These are phyloP conservation scores for Aspidoscelis tigris DNA, from an alignment of 2,113 vertebrate species.

Conservation along the genomic window DNA sequence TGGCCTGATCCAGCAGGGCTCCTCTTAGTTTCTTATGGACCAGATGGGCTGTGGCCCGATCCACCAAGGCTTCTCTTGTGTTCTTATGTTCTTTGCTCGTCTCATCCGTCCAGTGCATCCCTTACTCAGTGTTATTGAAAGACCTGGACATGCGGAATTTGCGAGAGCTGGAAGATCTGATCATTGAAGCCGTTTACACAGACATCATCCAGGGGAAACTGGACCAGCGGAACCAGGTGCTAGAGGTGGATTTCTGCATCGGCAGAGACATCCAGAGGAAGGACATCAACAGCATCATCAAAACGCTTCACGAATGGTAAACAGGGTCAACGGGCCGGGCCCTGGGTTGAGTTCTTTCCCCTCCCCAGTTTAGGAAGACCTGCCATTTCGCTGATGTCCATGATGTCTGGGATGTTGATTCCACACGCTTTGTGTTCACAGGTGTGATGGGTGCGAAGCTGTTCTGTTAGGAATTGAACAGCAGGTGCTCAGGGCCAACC, in stretches of 20 bases:
- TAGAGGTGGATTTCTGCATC: constrained; percentile 89
- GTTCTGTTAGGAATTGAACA: constrained; percentile 83
- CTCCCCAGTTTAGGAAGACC: not conserved
- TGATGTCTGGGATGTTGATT: not conserved
- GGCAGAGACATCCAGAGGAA: constrained; percentile 84
- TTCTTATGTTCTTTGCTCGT: constrained; percentile 3
- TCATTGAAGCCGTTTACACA: constrained; percentile 98
- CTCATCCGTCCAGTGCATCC: constrained; percentile 82
- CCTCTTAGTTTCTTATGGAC: too few relatives aligned
- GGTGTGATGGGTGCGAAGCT: constrained; percentile 84
- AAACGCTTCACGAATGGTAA: constrained; percentile 86
- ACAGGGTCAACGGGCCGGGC: constrained; percentile 7
- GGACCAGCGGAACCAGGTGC: constrained; percentile 96
- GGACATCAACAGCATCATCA: constrained; percentile 80
- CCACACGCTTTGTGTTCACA: constrained; percentile 50
- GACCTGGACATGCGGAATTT: constrained; percentile 98
- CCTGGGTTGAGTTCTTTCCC: too few relatives aligned
- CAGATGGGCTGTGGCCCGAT: too few relatives aligned
- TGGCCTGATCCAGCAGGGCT: too few relatives aligned
- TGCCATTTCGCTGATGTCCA: rapidly evolving
- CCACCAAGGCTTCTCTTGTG: too few relatives aligned
- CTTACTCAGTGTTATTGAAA: constrained; percentile 95
- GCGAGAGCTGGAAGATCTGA: constrained; percentile 95
- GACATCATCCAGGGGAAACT: constrained; percentile 98
- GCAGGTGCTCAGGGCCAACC: constrained; percentile 83